These are phyloP conservation scores for Seriola rivoliana DNA, from an alignment of 2,113 vertebrate species.

Conservation along the genomic window DNA sequence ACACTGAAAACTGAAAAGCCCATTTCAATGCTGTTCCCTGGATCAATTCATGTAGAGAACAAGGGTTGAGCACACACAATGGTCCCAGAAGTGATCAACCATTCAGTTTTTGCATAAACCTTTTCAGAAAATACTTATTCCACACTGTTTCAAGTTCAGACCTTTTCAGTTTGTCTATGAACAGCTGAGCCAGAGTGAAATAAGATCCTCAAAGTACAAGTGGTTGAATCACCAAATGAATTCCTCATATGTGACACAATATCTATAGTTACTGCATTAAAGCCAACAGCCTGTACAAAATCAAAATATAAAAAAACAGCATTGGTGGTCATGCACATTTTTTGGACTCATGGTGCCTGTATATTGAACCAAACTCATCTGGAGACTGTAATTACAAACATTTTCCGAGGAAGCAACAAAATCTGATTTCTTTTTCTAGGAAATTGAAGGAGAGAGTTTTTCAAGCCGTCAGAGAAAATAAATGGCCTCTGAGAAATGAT, in stretches of 20 bases:
- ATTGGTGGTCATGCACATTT: background rate
- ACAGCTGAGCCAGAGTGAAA: slow-evolving; percentile 28
- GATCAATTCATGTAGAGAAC: slow-evolving; percentile 23
- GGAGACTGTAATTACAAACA: slow-evolving; percentile 24
- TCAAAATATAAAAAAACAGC: background rate
- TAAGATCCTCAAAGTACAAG: slow-evolving; percentile 4
- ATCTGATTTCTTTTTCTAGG: slow-evolving; percentile 5
- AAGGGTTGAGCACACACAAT: slow-evolving; percentile 1
- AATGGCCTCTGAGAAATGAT: slow-evolving; percentile 32
- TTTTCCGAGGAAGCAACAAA: slow-evolving; percentile 39
- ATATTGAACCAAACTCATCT: slow-evolving; percentile 1
- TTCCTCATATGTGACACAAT: slow-evolving; percentile 20
- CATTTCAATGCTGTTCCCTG: slow-evolving; percentile 25
- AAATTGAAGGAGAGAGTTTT: slow-evolving; percentile 11
- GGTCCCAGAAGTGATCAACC: slow-evolving; percentile 23
- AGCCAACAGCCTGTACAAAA: background rate
- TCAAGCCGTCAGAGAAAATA: slow-evolving; percentile 42
- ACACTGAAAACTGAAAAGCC: slow-evolving; percentile 43
- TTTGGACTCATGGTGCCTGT: slow-evolving; percentile 4
- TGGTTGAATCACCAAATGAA: slow-evolving; percentile 6
- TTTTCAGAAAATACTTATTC: slow-evolving; percentile 15
- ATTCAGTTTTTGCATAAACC: slow-evolving; percentile 32
- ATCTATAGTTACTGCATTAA: slow-evolving; percentile 9
- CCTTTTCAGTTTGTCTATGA: slow-evolving; percentile 34
- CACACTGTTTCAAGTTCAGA: background rate